Percentiles rank a stretch among this genome's conserved stretches.
These are phyloP conservation scores for Tursiops truncatus DNA, from an alignment of 2,113 vertebrate species.

Conservation along the genomic window DNA sequence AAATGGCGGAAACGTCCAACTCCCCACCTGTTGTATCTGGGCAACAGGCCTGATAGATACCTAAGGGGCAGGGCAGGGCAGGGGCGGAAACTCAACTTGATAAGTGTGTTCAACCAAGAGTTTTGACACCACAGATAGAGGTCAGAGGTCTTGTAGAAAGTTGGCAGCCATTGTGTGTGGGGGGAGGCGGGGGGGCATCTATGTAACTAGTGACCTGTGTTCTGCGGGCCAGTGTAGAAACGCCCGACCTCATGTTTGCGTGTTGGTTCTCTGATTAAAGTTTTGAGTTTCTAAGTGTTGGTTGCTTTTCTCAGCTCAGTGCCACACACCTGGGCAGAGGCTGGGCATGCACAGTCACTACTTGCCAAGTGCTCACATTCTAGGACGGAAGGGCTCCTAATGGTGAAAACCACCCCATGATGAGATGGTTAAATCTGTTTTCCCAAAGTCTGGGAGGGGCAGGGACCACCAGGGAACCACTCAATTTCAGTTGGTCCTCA, in stretches of 20 bases:
- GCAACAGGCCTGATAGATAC: not conserved
- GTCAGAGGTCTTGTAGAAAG: not conserved
- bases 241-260: not conserved
- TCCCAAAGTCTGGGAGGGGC: not conserved
- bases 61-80: not conserved
- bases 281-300: not conserved
- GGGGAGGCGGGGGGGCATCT: not conserved
- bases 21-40: not conserved
- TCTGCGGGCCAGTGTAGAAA: not conserved
- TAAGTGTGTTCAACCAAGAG: not conserved
- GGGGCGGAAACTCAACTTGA: not conserved
- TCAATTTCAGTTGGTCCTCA: not conserved
- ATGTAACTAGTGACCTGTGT: not conserved
- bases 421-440: not conserved
- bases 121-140: not conserved
- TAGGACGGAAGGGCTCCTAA: not conserved
- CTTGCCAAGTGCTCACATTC: not conserved
- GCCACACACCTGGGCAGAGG: not conserved
- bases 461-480: not conserved
- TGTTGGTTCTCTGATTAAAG: slow-evolving; percentile 55
- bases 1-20: not conserved
- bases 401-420: not conserved
- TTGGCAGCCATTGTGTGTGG: not conserved
- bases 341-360: not conserved
- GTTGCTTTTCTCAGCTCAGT: not conserved